Evolutionary conservation across 2,888 invertebrate species (phyloP).

Genomic region (Erebia epiphron): DNA sequence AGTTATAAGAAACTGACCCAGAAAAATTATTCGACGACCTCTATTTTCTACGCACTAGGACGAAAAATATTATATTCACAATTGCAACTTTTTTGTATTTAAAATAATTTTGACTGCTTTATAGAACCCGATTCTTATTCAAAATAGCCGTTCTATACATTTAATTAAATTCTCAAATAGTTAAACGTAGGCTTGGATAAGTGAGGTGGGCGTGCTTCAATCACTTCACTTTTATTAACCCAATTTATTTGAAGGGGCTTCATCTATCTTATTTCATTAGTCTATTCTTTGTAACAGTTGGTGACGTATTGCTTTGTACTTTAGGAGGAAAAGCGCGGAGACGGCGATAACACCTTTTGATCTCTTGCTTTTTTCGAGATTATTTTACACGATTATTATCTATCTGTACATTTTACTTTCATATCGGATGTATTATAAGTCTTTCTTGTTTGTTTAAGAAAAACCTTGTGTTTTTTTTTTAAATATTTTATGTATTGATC

Average conservation of each 20-base stretch:
- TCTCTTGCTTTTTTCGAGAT: conserved; percentile 30
- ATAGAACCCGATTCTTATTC: too few species aligned
- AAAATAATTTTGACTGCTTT: too few species aligned
- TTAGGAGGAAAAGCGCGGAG: conserved; percentile 9
- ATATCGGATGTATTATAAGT: conserved; percentile 5
- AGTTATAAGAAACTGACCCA: too few species aligned
- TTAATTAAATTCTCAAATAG: too few species aligned
- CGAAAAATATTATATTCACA: too few species aligned
- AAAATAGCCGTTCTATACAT: too few species aligned
- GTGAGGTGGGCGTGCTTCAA: background rate
- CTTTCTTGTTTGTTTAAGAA: conserved; percentile 5
- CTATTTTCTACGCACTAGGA: too few species aligned
- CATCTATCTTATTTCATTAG: background rate
- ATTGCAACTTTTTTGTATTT: too few species aligned
- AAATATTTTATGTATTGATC: too few species aligned
- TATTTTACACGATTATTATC: conserved; percentile 26
- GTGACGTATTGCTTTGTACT: conserved; percentile 32
- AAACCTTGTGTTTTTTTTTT: background rate
- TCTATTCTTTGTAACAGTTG: conserved; percentile 31
- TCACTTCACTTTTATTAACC: background rate
- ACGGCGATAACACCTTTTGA: conserved; percentile 29
- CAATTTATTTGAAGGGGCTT: background rate
- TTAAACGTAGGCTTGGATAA: background rate
- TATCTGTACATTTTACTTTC: conserved; percentile 10
- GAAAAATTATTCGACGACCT: too few species aligned